A percentile compares a stretch with the other conserved stretches of the same genome.
Evolutionary conservation across 2,797 vertebrate species (phyloP).

Genomic region (Xenops minutus): DNA sequence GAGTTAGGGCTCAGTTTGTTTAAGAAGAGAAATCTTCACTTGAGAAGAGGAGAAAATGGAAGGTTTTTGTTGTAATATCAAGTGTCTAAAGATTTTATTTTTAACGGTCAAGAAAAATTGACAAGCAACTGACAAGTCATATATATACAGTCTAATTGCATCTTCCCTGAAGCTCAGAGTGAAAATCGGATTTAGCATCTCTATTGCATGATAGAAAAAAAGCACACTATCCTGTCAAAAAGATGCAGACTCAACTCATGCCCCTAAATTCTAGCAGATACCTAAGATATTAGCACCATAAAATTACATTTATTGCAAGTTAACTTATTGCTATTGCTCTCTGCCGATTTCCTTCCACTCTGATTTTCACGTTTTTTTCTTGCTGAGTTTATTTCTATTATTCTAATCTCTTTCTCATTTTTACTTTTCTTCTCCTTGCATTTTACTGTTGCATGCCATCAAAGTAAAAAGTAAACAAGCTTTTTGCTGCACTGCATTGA

Average conservation of each 20-base stretch:
- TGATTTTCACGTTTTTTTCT: slow-evolving; percentile 11
- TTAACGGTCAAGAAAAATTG: slow-evolving; percentile 51
- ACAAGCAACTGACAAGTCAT: slow-evolving; percentile 65
- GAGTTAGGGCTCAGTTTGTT: slow-evolving; percentile 46
- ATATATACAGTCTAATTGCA: slow-evolving; percentile 59
- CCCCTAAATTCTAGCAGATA: slow-evolving; percentile 22
- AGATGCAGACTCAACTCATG: slow-evolving; percentile 1
- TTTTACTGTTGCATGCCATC: not conserved
- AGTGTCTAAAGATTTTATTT: slow-evolving; percentile 64
- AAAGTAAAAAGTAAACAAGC: not conserved
- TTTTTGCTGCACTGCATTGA: not conserved
- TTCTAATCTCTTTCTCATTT: not conserved
- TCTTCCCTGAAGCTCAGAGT: slow-evolving; percentile 12
- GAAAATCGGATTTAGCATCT: slow-evolving; percentile 57
- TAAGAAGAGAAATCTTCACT: slow-evolving; percentile 51
- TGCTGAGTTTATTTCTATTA: not conserved
- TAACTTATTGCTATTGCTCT: not conserved
- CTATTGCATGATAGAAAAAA: slow-evolving; percentile 19
- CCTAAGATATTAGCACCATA: slow-evolving; percentile 25
- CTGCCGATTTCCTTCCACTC: not conserved
- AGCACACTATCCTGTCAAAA: slow-evolving; percentile 11
- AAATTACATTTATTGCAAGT: slow-evolving; percentile 40
- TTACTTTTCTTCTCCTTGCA: not conserved
- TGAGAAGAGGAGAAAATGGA: slow-evolving; percentile 25
- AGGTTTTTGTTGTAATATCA: slow-evolving; percentile 58